phyloP scores from a whole-genome alignment of 2,888 invertebrate genomes.

The Tanypteryx hageni region DNA sequence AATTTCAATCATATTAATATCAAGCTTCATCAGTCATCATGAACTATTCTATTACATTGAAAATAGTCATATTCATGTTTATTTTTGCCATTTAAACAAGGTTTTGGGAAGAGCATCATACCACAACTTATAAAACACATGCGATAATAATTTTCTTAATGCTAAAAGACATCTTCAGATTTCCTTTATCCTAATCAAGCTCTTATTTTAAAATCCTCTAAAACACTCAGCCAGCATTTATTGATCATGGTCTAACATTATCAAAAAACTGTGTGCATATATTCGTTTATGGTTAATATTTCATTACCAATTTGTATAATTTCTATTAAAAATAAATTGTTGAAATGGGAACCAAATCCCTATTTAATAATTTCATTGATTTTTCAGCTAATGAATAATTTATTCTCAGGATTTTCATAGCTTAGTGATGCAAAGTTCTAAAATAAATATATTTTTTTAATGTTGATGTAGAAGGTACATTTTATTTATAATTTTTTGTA shows the following conservation, averaged over 20 bases:
- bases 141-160: too few species aligned
- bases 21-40: too few species aligned
- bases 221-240: slow-evolving; percentile 18
- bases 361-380: slow-evolving; percentile 18
- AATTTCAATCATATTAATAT: too few species aligned
- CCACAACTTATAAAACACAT: too few species aligned
- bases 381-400: slow-evolving; percentile 48
- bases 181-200: background rate
- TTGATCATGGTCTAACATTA: background rate
- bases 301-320: slow-evolving; percentile 5
- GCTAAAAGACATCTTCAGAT: background rate
- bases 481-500: background rate
- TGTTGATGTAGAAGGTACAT: background rate
- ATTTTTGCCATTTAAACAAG: too few species aligned
- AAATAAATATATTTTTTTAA: background rate
- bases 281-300: background rate
- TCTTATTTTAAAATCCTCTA: background rate
- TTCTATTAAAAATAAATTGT: background rate
- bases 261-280: background rate
- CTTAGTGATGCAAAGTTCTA: background rate
- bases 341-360: background rate
- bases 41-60: too few species aligned
- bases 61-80: too few species aligned
- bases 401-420: slow-evolving; percentile 20
- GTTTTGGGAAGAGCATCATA: too few species aligned